Evolutionary conservation across 2,888 invertebrate species (phyloP).

Genomic region (Ctenicera cuprea): DNA sequence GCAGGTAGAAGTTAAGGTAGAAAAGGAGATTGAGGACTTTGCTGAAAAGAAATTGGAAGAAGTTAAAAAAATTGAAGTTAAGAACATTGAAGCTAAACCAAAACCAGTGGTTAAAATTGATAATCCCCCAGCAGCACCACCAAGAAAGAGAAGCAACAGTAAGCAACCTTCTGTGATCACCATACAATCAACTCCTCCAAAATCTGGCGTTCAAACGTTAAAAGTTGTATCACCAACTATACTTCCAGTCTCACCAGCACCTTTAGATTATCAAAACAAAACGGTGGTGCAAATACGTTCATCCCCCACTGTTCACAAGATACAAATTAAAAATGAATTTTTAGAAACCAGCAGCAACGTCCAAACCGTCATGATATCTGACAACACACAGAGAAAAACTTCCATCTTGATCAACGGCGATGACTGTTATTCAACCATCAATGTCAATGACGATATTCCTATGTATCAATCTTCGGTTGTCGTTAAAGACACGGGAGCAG

Average conservation of each 20-base stretch:
- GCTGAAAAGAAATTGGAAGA: not conserved
- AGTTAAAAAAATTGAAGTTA: not conserved
- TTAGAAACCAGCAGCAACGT: constrained; percentile 61
- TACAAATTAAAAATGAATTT: constrained; percentile 75
- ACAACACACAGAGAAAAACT: constrained; percentile 74
- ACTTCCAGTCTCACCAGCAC: constrained; percentile 24
- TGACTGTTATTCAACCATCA: constrained; percentile 85
- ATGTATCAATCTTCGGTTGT: constrained; percentile 85
- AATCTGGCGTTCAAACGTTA: constrained; percentile 22
- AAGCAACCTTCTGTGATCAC: constrained; percentile 63
- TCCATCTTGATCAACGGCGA: constrained; percentile 85
- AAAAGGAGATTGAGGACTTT: not conserved
- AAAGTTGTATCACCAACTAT: constrained; percentile 22
- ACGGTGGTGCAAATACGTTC: constrained; percentile 73
- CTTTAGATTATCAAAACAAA: constrained; percentile 63
- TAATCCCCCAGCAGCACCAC: constrained; percentile 68
- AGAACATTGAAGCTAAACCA: not conserved
- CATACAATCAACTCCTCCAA: constrained; percentile 11
- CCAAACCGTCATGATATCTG: constrained; percentile 64
- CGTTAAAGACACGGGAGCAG: constrained; percentile 76
- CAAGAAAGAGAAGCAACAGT: constrained; percentile 69
- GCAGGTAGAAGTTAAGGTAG: not conserved
- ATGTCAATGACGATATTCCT: constrained; percentile 81
- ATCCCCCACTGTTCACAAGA: constrained; percentile 72
- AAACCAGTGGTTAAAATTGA: constrained; percentile 7